Evolutionary conservation across 2,797 vertebrate genomes (phyloP).

Genomic region (Melanotaenia trifasciata): DNA sequence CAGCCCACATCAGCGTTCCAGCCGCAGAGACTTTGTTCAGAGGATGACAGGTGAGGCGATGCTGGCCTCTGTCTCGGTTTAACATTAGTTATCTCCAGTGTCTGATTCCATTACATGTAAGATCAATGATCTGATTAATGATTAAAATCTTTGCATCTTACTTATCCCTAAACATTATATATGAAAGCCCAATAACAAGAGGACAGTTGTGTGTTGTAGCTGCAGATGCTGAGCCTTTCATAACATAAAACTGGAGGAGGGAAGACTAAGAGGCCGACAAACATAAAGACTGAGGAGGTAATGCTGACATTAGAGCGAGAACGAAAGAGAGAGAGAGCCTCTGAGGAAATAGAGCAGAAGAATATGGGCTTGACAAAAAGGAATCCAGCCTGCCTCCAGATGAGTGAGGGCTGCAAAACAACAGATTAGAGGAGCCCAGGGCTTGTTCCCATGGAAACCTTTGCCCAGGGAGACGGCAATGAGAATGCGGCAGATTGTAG

Average conservation of each 20-base stretch:
- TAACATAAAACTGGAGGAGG: slow-evolving; percentile 11
- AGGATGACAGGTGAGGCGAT: no score
- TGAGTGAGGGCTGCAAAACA: slow-evolving; percentile 79
- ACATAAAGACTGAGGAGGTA: not conserved
- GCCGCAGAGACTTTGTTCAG: no score
- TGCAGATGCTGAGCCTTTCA: not conserved
- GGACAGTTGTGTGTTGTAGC: no score
- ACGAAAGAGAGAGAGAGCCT: slow-evolving; percentile 10
- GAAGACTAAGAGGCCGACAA: not conserved
- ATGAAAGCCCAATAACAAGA: not conserved
- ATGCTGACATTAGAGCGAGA: not conserved
- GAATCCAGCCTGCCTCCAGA: slow-evolving; percentile 81
- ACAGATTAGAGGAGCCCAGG: slow-evolving; percentile 79
- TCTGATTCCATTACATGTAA: no score
- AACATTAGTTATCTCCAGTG: no score
- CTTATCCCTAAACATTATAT: no score
- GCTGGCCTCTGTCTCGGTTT: no score
- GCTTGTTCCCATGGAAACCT: slow-evolving; percentile 89
- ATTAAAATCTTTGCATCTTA: no score
- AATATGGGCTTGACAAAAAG: slow-evolving; percentile 83
- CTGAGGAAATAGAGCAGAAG: slow-evolving; percentile 86
- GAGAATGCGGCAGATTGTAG: slow-evolving; percentile 77
- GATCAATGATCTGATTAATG: no score
- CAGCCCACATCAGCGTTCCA: no score
- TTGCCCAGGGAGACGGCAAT: slow-evolving; percentile 72